These are phyloP conservation scores for Caenorhabditis auriculariae DNA, from an alignment of 2,888 invertebrate species.

Conservation along the genomic window DNA sequence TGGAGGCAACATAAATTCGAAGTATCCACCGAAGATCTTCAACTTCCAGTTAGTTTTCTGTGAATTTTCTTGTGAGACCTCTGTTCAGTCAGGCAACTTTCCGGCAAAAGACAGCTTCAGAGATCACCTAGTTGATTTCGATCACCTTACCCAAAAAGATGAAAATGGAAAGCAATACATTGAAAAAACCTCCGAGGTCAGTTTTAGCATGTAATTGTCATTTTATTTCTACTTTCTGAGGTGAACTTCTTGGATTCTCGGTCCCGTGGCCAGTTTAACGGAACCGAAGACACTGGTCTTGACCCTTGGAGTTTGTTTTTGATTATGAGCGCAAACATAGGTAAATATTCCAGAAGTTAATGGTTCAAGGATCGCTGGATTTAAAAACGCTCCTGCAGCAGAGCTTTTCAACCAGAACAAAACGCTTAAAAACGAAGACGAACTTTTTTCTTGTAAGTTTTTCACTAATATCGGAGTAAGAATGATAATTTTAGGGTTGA, in stretches of 20 bases:
- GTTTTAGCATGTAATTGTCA: not conserved
- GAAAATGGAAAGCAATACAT: constrained; percentile 25
- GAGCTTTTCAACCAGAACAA: constrained; percentile 35
- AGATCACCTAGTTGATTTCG: constrained; percentile 39
- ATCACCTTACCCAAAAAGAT: constrained; percentile 40
- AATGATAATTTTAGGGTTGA: constrained; percentile 3
- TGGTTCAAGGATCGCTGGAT: constrained; percentile 45
- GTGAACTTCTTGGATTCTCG: constrained; percentile 55
- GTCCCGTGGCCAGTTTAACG: constrained; percentile 51
- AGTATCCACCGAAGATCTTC: constrained; percentile 28
- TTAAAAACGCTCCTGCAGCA: constrained; percentile 41
- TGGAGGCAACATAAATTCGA: constrained; percentile 40
- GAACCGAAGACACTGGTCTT: constrained; percentile 50
- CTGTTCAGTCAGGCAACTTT: constrained; percentile 39
- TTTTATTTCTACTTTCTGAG: constrained; percentile 14
- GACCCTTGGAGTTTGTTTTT: no score
- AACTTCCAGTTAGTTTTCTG: constrained; percentile 6
- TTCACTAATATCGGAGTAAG: not conserved
- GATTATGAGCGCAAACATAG: constrained; percentile 1
- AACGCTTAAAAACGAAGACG: constrained; percentile 25
- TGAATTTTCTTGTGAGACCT: not conserved
- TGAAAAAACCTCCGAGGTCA: constrained; percentile 30
- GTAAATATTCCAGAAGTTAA: constrained; percentile 31
- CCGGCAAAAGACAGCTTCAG: constrained; percentile 25
- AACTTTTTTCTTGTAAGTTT: constrained; percentile 27